Conservation (phyloP, 2,797 vertebrate species). For the Xenentodon cancila region DNA sequence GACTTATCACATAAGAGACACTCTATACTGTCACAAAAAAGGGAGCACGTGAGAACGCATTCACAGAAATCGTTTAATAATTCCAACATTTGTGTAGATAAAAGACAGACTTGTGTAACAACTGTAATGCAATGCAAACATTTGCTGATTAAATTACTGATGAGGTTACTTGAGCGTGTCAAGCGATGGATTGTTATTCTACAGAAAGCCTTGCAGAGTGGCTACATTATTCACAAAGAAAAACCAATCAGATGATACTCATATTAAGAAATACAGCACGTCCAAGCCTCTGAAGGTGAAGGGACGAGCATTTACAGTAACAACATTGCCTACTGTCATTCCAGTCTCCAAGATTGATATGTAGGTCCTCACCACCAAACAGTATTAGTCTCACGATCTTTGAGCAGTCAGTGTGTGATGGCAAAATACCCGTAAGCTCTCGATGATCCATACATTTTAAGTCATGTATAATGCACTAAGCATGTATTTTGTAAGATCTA, state of each 20-base stretch:
- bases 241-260: slow-evolving; percentile 22
- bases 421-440: too few species aligned
- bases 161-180: too few species aligned
- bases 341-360: too few species aligned
- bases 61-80: background rate
- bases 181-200: slow-evolving; percentile 8
- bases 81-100: background rate
- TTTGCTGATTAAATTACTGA: background rate
- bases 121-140: background rate
- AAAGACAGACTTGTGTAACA: slow-evolving; percentile 1
- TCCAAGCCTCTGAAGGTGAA: slow-evolving; percentile 26
- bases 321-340: too few species aligned
- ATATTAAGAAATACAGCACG: slow-evolving; percentile 4
- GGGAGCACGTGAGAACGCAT: background rate
- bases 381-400: too few species aligned
- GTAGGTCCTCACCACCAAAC: too few species aligned
- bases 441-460: too few species aligned
- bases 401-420: too few species aligned
- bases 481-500: too few species aligned
- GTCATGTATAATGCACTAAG: too few species aligned
- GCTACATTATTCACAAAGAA: slow-evolving; percentile 30
- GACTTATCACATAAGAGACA: background rate
- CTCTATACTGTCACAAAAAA: background rate
- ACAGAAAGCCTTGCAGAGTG: slow-evolving; percentile 5
- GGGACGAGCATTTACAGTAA: background rate